Percentiles rank a stretch among this genome's conserved stretches.
phyloP scores from a whole-genome alignment of 2,797 vertebrate genomes.

The Hemibagrus guttatus region DNA sequence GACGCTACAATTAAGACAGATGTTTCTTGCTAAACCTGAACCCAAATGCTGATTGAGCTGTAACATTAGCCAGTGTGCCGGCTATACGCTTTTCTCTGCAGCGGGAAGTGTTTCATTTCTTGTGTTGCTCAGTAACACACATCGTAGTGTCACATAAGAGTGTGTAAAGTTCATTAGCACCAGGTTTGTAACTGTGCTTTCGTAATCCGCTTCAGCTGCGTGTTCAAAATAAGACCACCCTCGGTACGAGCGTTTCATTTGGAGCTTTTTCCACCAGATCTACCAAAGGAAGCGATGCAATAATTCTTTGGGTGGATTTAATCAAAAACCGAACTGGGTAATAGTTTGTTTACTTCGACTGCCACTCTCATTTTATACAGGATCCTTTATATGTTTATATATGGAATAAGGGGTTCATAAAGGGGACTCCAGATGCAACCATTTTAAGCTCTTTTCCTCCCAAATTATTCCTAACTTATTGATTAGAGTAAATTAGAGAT shows the following conservation, averaged over 20 bases:
- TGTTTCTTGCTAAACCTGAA: slow-evolving; percentile 36
- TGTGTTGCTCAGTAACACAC: slow-evolving; percentile 17
- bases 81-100: not conserved
- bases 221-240: slow-evolving; percentile 13
- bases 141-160: not conserved
- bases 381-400: slow-evolving; percentile 25
- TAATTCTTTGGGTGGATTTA: slow-evolving; percentile 29
- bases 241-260: not conserved
- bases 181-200: not conserved
- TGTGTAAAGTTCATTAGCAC: slow-evolving; percentile 12
- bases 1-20: slow-evolving; percentile 38
- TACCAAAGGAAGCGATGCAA: slow-evolving; percentile 2
- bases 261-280: slow-evolving; percentile 13
- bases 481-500: not conserved
- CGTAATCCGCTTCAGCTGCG: not conserved
- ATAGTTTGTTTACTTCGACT: slow-evolving; percentile 24
- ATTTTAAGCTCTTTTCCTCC: not conserved
- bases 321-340: slow-evolving; percentile 24
- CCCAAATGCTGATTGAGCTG: slow-evolving; percentile 38
- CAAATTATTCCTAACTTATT: not conserved
- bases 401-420: slow-evolving; percentile 1
- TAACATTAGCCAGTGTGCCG: slow-evolving; percentile 33
- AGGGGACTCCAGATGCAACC: slow-evolving; percentile 13
- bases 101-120: slow-evolving; percentile 41
- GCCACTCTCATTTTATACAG: slow-evolving; percentile 1